Evolutionary conservation across 2,888 invertebrate genomes (phyloP), one percentile per base, ranked within the genome.

Genomic region (Acronicta alni): DNA sequence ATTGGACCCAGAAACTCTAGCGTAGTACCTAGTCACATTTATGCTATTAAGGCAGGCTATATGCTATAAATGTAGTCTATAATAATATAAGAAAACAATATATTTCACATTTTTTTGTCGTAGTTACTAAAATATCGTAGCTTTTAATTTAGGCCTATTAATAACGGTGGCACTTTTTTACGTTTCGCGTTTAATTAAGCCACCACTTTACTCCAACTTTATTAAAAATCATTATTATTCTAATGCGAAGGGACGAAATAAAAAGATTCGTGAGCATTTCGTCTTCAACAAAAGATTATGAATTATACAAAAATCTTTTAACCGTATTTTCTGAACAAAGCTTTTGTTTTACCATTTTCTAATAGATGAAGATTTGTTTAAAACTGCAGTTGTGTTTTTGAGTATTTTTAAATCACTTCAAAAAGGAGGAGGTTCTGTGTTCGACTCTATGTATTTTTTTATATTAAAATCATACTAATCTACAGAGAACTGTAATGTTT

Each of bases 201-300:
- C 49, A 57, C 52, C 73, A 65, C 57, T 73, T 77, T 65, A 52
- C 47, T 76, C 26, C 15, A 39, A 55, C 53, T 65, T 69, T 77
- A 77, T 77, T 65, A 69, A 74, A 74, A 74, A 77, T 74, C 71
- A 74, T 74, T 74, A 74, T 74, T 77, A 77, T 77, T 74, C 62
- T 66, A 74, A 66, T 74, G 56, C 44, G 66, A 20, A 57, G 59
- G 57, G 51, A 57, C 71, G 43, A 66, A 65, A 63, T 57, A 75
- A 77, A 74, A 66, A 77, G 71, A 63, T 74, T 66, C 62, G 26
- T 67, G 63, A 42, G 39, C 56, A 44, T 68, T 64, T 57, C 56
- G 32, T 61, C 30, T 26, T 17, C 18, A 38, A 63, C 75, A 74
- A 77, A 66, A 74, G 75, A 77, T 70, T 74, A 70, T 53, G 59